A percentile compares a stretch with the other conserved stretches of the same genome.
Evolutionary conservation across 2,797 vertebrate genomes (phyloP).

Genomic region (Limnodromus scolopaceus): DNA sequence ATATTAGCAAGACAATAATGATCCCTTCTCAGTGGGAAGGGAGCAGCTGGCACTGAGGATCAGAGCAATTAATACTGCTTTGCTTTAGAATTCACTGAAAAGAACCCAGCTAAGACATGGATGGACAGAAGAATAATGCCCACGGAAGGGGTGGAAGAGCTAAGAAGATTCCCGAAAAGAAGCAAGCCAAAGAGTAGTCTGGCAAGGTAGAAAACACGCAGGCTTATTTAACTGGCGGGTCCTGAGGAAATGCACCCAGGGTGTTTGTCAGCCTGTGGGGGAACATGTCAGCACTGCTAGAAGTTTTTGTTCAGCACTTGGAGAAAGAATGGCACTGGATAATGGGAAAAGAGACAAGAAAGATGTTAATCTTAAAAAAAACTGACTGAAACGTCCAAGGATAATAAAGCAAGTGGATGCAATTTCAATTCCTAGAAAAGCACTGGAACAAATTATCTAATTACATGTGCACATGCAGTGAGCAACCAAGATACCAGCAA

Average conservation of each 20-base stretch:
- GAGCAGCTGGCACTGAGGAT: background rate
- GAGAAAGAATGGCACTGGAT: background rate
- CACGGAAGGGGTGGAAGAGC: background rate
- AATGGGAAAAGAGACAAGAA: background rate
- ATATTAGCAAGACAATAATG: background rate
- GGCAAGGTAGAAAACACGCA: background rate
- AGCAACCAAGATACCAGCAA: background rate
- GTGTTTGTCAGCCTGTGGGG: background rate
- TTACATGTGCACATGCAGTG: background rate
- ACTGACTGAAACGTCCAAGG: background rate
- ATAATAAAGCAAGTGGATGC: background rate
- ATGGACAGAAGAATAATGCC: background rate
- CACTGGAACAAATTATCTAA: background rate
- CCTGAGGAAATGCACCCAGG: background rate
- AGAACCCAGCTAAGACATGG: rapidly evolving
- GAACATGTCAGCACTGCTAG: rapidly evolving
- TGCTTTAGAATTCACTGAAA: background rate
- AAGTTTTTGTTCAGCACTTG: background rate
- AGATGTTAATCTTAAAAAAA: background rate
- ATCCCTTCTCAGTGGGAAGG: background rate
- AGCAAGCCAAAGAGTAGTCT: background rate
- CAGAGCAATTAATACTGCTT: background rate
- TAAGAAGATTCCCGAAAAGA: background rate
- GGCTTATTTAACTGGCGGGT: background rate
- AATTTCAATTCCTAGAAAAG: background rate